Base-by-base conservation (phyloP, 2,113 vertebrate species). In the Platysteira castanea region DNA sequence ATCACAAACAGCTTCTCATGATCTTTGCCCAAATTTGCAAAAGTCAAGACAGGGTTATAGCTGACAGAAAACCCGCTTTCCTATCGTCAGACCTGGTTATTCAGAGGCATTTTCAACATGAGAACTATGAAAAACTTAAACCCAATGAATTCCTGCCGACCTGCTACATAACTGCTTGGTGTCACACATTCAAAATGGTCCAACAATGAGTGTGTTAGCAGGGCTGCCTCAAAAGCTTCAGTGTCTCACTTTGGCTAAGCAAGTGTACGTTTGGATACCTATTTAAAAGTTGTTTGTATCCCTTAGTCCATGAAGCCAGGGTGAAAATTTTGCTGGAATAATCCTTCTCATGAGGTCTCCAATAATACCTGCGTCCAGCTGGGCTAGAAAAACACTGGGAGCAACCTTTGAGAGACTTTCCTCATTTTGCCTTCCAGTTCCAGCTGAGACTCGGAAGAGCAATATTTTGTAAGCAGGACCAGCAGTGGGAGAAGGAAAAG, bases 311-410 rank as follows among this genome's bases (percentile, higher is more conserved):
- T 1, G 60, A 84, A 90, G 65, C 65, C 87, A 94, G 77, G 47
- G 74, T 76, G 84, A 94, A 96, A 91, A 89, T 89, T 67, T 78
- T 75, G 52, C 60, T 91, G 91, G 89, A 94, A 95, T 94, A 95
- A 92, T 93, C 91, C 91, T 94, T 82, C 87, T 95, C 53, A 64
- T 73, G 81, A 95, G 74, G 74, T 91, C 80, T 95, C 95, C 84
- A 95, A 56, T 91, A 96, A 95, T 57, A 84, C 84, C 93, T 95
- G 80, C 44, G 68, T 68, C 93, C 94, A 95, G 93, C 93, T 89
- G 95, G 80, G 89, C 64, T 91, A 89, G 52, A 81, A 91, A 95
- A 96, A 96, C 87, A 92, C 24, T 60, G 3, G 1, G 56, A 95
- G 57, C 69, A 95, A 89, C 53, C 69, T 94, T 86, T 52, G 60